Evolutionary conservation across 2,113 vertebrate genomes (phyloP), one percentile per base, ranked within the genome.

Genomic region (Mastomys coucha): DNA sequence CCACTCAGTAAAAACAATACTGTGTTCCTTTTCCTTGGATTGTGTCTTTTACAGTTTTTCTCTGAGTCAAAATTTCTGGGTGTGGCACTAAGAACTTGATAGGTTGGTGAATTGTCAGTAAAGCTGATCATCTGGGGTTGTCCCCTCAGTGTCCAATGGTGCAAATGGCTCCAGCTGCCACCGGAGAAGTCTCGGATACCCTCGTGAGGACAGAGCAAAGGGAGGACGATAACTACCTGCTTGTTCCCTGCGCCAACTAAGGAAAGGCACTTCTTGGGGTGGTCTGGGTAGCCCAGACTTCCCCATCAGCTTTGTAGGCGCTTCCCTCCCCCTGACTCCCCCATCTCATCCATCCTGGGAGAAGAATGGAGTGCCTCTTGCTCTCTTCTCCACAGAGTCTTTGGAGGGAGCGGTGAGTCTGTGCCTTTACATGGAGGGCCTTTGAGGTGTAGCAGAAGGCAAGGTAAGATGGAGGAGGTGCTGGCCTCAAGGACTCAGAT

Each of bases 401-500:
- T n/a, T 16, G 56, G 91, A 45, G 67, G 82, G 76, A 89, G 81
- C 16, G 7, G 51, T 65, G 60, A 81, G 60, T 53, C 1, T 0
- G 9, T 0, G 12, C 93, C 95, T 99, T 16, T 9, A 60, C 98
- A 95, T 98, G 97, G 11, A 99, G 97, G 95, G 98, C 97, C 77
- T 98, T 98, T 0, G 97, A 51, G 1, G 97, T 1, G 98, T 39
- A 2, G 96, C 10, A 33, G 96, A 82, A 5, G 98, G 88, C 96
- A 98, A 96, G 39, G 98, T 95, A 99, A 99, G 81, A 98, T 92
- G 1, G 97, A 96, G 13, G 98, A 91, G 0, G 98, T 98, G 17
- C 98, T 99, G 0, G 98, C 84, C 5, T 98, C 99, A 0, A 99
- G 97, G 96, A 99, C 97, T 0, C 99, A 99, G 98, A 99, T 99